A percentile compares a stretch with the other conserved stretches of the same genome.
These are phyloP conservation scores for Dromococcyx pavoninus DNA, from an alignment of 2,797 vertebrate species.

Conservation along the genomic window DNA sequence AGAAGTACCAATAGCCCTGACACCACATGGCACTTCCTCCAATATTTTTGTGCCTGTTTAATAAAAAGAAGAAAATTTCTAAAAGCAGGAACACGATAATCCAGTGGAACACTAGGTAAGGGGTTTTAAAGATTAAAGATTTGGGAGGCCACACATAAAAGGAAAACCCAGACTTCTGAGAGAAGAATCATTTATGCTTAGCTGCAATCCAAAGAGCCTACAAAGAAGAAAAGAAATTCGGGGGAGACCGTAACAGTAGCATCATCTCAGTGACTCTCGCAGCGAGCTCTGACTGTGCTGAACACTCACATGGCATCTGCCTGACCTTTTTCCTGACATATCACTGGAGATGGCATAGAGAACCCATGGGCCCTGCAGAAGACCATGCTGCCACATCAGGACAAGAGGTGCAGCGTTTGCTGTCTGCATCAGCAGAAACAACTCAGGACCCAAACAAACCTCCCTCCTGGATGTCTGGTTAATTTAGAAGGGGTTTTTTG, in stretches of 20 bases:
- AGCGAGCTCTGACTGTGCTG: neutral
- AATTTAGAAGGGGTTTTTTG: neutral
- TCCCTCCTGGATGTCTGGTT: neutral
- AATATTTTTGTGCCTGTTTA: neutral
- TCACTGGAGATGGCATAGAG: neutral
- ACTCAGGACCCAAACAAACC: neutral
- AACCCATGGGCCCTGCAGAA: neutral
- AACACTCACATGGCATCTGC: neutral
- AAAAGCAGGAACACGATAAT: neutral
- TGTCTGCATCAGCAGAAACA: neutral
- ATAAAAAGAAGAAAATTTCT: neutral
- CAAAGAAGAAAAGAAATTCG: neutral
- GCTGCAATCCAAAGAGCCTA: neutral
- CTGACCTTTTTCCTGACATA: neutral
- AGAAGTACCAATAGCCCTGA: neutral
- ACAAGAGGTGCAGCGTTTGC: neutral
- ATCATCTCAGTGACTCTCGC: neutral
- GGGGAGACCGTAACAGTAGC: rapidly evolving
- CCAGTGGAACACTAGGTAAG: neutral
- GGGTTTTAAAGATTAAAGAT: neutral
- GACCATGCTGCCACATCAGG: neutral
- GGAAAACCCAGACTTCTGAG: neutral
- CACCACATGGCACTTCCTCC: neutral
- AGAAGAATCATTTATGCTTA: neutral
- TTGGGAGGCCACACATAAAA: neutral